Evolutionary conservation across 2,113 vertebrate genomes (phyloP).

Genomic region (Nyctereutes procyonoides): DNA sequence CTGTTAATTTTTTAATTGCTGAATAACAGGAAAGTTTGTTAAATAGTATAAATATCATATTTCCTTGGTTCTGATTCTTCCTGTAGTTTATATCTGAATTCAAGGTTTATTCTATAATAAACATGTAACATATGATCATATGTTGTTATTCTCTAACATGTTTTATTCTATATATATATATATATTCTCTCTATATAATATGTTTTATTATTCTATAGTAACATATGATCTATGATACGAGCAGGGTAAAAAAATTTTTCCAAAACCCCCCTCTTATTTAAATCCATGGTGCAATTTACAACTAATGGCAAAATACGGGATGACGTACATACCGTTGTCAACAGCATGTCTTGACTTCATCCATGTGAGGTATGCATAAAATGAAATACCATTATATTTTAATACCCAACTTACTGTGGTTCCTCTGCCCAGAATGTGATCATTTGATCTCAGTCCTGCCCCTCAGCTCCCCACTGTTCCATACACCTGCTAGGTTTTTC

Average conservation of each 20-base stretch:
- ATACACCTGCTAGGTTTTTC: no score
- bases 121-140: no score
- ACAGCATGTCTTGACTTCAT: background rate
- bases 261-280: background rate
- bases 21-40: background rate
- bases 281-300: background rate
- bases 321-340: background rate
- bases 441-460: background rate
- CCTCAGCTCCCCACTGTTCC: background rate
- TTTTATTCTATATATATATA: no score
- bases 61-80: background rate
- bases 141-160: no score
- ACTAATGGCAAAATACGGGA: background rate
- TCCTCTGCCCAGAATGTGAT: background rate
- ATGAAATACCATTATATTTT: background rate
- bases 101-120: conserved; percentile 2
- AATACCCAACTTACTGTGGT: background rate
- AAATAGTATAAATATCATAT: background rate
- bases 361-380: background rate
- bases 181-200: no score
- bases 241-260: background rate
- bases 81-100: background rate
- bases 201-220: no score
- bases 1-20: background rate
- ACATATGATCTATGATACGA: background rate